Evolutionary conservation across 2,888 invertebrate species (phyloP), one percentile per base, ranked within the genome.

Genomic region (Athetis lepigone): DNA sequence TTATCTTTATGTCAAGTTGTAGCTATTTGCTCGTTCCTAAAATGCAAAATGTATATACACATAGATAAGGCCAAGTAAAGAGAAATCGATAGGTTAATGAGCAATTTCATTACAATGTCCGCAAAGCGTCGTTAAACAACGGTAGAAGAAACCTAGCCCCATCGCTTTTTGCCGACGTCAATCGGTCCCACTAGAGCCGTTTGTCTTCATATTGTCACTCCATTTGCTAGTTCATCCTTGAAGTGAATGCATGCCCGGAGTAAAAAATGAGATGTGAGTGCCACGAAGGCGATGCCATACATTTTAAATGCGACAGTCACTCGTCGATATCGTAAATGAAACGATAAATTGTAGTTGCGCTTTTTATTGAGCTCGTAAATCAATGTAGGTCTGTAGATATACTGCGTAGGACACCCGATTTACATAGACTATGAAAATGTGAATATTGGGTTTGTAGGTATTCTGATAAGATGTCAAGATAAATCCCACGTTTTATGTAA

Each of bases 251-350:
- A 46, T 21, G 21, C 29, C 51, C 50, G 7, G 19, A 63, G 52
- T 58, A 77, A 78, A 78, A 74, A 73, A 61, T 58, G 11, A 50
- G 49, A 63, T 39, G 47, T 54, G 39, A 50, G 46, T 37, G 40
- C 61, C 36, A 43, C 6, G 62, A 43, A 75, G 61, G 52, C 65
- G 68, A 65, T 50, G 54, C 58, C 61, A 71, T 68, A 65, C 67
- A 59, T 75, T 78, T 78, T 71, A 63, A 59, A 62, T 23, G 37
- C 46, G 60, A 68, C 58, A 59, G 21, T 51, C 60, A 47, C 60
- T 60, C 33, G 61, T 61, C 49, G 52, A 65, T 69, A 50, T 50
- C 55, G 61, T 71, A 68, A 78, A 75, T 64, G 50, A 68, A 65
- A 67, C 67, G n/a, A 75, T 70, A 66, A 60, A 67, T 66, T n/a